Base-by-base conservation (phyloP, 2,888 invertebrate species). In the Conus canariensis region DNA sequence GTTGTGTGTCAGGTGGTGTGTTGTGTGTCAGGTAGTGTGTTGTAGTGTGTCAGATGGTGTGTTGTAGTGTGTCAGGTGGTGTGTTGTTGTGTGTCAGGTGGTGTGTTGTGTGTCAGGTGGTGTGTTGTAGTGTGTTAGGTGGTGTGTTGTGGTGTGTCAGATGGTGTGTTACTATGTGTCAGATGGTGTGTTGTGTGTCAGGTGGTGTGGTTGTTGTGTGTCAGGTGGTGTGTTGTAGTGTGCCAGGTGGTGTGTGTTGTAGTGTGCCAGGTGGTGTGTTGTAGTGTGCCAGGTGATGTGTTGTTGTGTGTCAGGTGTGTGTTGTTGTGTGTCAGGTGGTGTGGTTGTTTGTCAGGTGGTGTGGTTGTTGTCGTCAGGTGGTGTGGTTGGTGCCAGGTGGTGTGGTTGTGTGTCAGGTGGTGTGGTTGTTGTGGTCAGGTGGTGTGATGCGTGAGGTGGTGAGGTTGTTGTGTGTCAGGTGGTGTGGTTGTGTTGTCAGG, bases 371-470 rank as follows among this genome's bases (percentile, higher is more conserved):
- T 94, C 96, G 93, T 96, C 96, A 86, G 95, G 98, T 90, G 16
- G 97, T 98, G 10, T 98, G 99, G 96, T 97, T 99, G 93, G 97
- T 98, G 98, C 99, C 91, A 97, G 98, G 90, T 98, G 98, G 97
- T 98, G 67, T 60, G 77, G 60, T 64, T 10, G 60, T 64, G 60
- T 64, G 60, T 10, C 60, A 74, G 74, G 74, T n/a, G 22, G 74
- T 14, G 22, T 98, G 77, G 10, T 98, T 99, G 96, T 97, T 99
- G 93, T 97, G 98, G 98, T 99, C 91, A 98, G 98, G 95, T 97
- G 99, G 59, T 99, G 98, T 92, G 98, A 98, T 7, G 98, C 98
- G 83, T 98, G 99, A 98, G 64, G 10, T 10, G 10, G 64, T 64
- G 64, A n/a, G 1, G 64, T 99, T 74, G 98, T 99, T 91, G 97